phyloP scores from a whole-genome alignment of 2,888 invertebrate species.

The Lucinisca nassula region DNA sequence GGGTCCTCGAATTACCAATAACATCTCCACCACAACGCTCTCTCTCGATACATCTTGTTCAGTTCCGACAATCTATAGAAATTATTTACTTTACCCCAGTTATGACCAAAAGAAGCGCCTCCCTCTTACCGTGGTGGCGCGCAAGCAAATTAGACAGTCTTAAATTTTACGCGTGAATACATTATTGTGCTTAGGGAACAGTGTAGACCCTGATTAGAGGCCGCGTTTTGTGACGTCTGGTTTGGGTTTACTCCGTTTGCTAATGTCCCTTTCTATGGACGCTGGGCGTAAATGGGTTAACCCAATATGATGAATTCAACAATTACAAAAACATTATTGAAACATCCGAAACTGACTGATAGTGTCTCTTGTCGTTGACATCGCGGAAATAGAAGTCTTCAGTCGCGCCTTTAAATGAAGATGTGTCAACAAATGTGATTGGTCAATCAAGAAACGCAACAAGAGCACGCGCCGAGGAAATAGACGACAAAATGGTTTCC shows the following conservation, averaged over 20 bases:
- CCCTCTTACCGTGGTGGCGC: too few species aligned
- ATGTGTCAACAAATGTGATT: conserved; percentile 51
- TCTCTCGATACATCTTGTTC: not conserved
- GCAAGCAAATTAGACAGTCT: too few species aligned
- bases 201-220: too few species aligned
- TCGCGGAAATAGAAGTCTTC: conserved; percentile 42
- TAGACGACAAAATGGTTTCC: conserved; percentile 46
- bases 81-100: not conserved
- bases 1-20: not conserved
- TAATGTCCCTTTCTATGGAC: too few species aligned
- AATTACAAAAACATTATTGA: conserved; percentile 16
- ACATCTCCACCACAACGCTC: not conserved
- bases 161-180: too few species aligned
- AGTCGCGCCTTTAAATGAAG: conserved; percentile 38
- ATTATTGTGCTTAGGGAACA: not conserved
- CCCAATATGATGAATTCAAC: conserved; percentile 2
- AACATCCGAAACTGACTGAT: not conserved
- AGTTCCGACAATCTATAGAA: not conserved
- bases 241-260: too few species aligned
- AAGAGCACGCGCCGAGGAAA: conserved; percentile 51
- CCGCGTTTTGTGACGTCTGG: too few species aligned
- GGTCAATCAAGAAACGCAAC: conserved; percentile 52
- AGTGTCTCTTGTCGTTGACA: conserved; percentile 24
- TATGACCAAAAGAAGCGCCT: too few species aligned
- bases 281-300: too few species aligned